These are phyloP conservation scores for Eurytoma californica DNA, from an alignment of 2,888 invertebrate species.

Conservation along the genomic window DNA sequence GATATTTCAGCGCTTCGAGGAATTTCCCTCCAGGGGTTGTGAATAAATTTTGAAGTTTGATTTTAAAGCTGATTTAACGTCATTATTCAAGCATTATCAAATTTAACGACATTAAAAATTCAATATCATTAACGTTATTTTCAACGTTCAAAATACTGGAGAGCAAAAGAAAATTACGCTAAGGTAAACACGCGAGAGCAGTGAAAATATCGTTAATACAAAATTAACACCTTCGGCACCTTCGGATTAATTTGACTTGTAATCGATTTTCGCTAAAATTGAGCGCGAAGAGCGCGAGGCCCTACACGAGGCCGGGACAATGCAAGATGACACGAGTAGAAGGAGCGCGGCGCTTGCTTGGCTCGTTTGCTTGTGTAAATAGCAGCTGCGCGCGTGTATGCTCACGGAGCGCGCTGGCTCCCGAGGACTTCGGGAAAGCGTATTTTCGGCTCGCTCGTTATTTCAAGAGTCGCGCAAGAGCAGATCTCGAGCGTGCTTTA, in stretches of 20 bases:
- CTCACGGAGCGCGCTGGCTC: background rate
- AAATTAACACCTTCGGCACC: background rate
- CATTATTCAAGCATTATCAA: too few relatives aligned
- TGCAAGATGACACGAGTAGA: background rate
- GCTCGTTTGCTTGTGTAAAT: conserved; percentile 56
- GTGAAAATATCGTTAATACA: background rate
- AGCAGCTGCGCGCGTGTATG: conserved; percentile 2
- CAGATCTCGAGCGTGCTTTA: conserved; percentile 34
- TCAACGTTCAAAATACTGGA: too few relatives aligned
- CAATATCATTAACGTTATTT: too few relatives aligned
- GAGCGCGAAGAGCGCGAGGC: background rate
- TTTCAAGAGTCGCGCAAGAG: conserved; percentile 37
- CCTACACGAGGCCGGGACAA: background rate
- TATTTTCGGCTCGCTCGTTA: conserved; percentile 53
- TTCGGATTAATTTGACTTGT: conserved; percentile 8
- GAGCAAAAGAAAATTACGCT: too few relatives aligned
- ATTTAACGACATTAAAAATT: too few relatives aligned
- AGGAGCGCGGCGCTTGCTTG: conserved; percentile 15
- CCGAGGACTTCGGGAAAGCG: conserved; percentile 29
- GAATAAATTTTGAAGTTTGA: too few relatives aligned
- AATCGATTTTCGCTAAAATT: conserved; percentile 45
- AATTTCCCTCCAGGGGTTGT: too few relatives aligned
- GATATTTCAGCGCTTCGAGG: too few relatives aligned
- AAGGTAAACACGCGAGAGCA: too few relatives aligned
- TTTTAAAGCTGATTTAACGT: too few relatives aligned